Conservation (phyloP, 1,140 invertebrate species). For the Macrocentrus cingulum region DNA sequence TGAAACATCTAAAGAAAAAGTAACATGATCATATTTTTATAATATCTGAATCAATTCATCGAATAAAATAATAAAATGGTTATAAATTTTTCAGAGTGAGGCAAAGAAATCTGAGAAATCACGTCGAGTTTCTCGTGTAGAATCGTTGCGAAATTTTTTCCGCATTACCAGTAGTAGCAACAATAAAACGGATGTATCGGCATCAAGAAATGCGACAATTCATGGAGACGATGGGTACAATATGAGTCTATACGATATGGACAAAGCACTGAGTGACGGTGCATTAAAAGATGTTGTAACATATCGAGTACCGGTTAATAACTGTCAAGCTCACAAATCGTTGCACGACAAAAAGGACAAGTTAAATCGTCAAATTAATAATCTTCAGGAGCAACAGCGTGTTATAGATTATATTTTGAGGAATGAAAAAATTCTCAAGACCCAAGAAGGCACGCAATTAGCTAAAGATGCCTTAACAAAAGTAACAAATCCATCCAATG, state of each 20-base stretch:
- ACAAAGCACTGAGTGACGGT: constrained; percentile 51
- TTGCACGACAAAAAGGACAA: constrained; percentile 38
- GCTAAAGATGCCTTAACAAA: constrained; percentile 34
- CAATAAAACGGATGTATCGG: constrained; percentile 25
- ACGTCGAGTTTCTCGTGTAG: constrained; percentile 62
- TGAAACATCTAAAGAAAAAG: constrained; percentile 38
- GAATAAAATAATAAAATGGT: no score
- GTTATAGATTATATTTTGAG: constrained; percentile 45
- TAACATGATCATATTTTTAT: background rate
- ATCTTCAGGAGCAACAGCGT: constrained; percentile 45
- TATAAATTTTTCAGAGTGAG: background rate
- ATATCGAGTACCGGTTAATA: background rate
- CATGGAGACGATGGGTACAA: constrained; percentile 34
- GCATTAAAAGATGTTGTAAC: constrained; percentile 30
- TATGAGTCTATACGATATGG: constrained; percentile 39
- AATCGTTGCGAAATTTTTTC: constrained; percentile 63
- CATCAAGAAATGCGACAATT: constrained; percentile 37
- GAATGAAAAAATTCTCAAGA: constrained; percentile 42
- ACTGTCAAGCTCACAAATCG: background rate
- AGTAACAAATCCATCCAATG: background rate
- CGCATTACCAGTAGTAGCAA: constrained; percentile 33
- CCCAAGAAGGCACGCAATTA: constrained; percentile 33
- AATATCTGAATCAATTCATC: background rate
- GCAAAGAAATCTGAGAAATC: constrained; percentile 37
- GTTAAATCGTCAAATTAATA: constrained; percentile 44